Conservation (phyloP, 2,113 vertebrate genomes). For the Colius striatus region DNA sequence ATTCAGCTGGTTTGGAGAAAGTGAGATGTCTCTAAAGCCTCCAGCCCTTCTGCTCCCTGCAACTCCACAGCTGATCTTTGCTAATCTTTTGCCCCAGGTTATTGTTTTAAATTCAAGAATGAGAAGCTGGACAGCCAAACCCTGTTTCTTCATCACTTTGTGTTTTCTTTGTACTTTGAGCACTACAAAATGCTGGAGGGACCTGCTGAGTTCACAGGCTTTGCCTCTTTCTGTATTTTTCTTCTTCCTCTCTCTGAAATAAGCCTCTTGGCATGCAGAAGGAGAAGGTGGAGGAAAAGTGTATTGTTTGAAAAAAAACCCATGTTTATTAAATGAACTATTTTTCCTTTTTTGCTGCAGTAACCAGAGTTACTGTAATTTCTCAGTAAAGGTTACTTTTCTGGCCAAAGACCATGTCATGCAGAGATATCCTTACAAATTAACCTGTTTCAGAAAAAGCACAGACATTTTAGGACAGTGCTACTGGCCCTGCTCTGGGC, state of each 20-base stretch:
- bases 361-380: neutral
- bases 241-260: neutral
- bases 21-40: neutral
- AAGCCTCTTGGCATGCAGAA: neutral
- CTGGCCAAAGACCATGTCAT: neutral
- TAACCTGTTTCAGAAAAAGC: neutral
- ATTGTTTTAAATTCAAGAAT: slow-evolving; percentile 52
- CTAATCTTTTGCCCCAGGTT: slow-evolving; percentile 13
- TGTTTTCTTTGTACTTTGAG: slow-evolving; percentile 40
- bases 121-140: neutral
- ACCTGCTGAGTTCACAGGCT: neutral
- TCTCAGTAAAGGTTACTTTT: neutral
- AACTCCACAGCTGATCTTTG: neutral
- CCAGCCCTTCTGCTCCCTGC: neutral
- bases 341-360: neutral
- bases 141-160: slow-evolving; percentile 1
- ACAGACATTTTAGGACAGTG: neutral
- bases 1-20: slow-evolving; percentile 13
- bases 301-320: neutral
- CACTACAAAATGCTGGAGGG: neutral
- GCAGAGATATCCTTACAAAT: neutral
- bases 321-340: neutral
- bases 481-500: neutral
- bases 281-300: neutral
- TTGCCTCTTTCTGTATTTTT: neutral